phyloP scores from a whole-genome alignment of 64 coral and sea anemone species.

The Trachythela sp. region DNA sequence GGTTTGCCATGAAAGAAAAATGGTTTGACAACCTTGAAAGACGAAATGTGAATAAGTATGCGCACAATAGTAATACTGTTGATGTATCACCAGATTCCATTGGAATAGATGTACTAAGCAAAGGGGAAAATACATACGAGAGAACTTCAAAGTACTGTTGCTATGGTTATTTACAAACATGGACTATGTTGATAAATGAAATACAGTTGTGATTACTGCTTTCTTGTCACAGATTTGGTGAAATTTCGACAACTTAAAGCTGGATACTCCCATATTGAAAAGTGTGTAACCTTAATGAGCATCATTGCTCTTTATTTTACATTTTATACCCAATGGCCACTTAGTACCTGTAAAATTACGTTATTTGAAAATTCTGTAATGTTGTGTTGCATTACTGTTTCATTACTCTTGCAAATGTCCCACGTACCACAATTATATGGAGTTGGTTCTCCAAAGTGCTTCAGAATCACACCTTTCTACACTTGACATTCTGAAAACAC shows the following conservation, averaged over 20 bases:
- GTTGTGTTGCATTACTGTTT: not conserved
- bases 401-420: not conserved
- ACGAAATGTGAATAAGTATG: not conserved
- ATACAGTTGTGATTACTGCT: not conserved
- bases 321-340: not conserved
- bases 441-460: not conserved
- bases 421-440: not conserved
- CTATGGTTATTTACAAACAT: not conserved
- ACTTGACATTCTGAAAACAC: not conserved
- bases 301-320: not conserved
- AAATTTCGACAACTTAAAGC: not conserved
- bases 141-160: not conserved
- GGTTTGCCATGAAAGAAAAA: conserved; percentile 40
- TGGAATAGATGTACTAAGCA: not conserved
- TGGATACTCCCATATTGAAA: not conserved
- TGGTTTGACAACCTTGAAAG: conserved; percentile 27
- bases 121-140: not conserved
- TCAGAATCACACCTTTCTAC: not conserved
- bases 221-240: not conserved
- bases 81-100: not conserved
- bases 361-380: not conserved
- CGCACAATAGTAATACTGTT: not conserved
- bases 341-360: not conserved
- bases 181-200: not conserved
- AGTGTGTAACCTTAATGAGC: not conserved